Conservation (phyloP, 2,797 vertebrate genomes). For the Euthynnus affinis region DNA sequence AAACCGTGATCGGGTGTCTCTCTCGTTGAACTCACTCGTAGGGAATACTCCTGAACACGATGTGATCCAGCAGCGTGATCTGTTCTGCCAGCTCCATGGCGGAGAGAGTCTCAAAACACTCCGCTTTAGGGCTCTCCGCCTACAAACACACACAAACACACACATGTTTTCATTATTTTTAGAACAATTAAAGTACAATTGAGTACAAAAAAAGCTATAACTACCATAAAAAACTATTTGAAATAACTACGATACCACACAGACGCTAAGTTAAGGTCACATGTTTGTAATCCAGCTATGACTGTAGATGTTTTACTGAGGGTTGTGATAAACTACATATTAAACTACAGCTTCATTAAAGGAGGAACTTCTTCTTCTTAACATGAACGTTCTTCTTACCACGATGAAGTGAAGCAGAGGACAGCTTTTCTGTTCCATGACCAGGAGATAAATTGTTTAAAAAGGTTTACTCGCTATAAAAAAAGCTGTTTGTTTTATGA, state of each 20-base stretch:
- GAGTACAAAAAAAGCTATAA: no score
- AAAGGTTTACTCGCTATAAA: background rate
- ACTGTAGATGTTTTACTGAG: background rate
- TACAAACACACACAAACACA: slow-evolving; percentile 66
- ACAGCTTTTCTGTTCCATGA: slow-evolving; percentile 77
- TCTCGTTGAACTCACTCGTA: slow-evolving; percentile 91
- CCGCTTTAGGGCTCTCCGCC: slow-evolving; percentile 89
- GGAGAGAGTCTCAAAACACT: slow-evolving; percentile 94
- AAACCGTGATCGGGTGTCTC: no score
- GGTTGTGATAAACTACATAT: background rate
- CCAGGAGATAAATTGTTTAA: slow-evolving; percentile 52
- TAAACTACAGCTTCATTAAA: background rate
- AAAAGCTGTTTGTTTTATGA: background rate
- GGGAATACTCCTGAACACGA: slow-evolving; percentile 95
- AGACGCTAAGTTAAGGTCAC: background rate
- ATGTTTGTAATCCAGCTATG: background rate
- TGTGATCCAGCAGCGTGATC: slow-evolving; percentile 95
- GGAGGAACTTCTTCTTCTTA: background rate
- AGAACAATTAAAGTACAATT: background rate
- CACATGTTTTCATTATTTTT: no score
- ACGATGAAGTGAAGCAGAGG: slow-evolving; percentile 81
- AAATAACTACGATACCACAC: background rate
- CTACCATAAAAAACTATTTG: no score
- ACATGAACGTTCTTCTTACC: slow-evolving; percentile 64
- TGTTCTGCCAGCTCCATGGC: slow-evolving; percentile 98